phyloP scores from a whole-genome alignment of 2,113 vertebrate species.

The Tichodroma muraria region DNA sequence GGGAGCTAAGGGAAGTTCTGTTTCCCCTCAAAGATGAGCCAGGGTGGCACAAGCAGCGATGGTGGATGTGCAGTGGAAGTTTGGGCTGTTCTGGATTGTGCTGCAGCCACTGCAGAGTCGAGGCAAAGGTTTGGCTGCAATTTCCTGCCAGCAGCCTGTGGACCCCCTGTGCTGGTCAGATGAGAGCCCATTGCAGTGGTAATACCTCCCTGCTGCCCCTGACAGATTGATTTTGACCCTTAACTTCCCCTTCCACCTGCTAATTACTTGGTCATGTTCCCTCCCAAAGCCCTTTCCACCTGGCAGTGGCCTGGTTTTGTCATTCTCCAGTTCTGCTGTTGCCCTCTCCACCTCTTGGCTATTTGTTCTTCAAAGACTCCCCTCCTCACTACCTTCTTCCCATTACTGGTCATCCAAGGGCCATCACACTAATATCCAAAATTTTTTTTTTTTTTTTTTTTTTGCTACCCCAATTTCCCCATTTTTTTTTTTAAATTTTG shows the following conservation, averaged over 20 bases:
- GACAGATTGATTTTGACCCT: constrained; percentile 1
- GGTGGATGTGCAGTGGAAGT: not conserved
- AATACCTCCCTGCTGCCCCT: not conserved
- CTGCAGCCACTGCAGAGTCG: not conserved
- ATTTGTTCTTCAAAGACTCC: not conserved
- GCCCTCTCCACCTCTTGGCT: not conserved
- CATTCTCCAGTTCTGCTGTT: not conserved
- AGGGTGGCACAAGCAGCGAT: not conserved
- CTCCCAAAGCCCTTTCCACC: not conserved
- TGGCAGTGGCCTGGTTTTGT: not conserved
- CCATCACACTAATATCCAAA: not conserved
- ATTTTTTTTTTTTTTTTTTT: not conserved
- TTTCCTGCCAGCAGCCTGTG: not conserved
- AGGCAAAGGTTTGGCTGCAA: not conserved
- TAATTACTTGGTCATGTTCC: not conserved
- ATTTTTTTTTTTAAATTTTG: not conserved
- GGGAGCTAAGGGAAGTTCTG: not conserved
- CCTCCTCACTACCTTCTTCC: not conserved
- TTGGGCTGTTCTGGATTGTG: not conserved
- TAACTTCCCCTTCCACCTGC: constrained; percentile 11
- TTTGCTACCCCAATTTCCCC: not conserved
- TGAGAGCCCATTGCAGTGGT: not conserved
- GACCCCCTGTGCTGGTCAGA: not conserved
- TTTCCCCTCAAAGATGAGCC: not conserved
- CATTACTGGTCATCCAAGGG: not conserved